Conservation (phyloP, 2,888 invertebrate species). For the Oxytorus armatus region DNA sequence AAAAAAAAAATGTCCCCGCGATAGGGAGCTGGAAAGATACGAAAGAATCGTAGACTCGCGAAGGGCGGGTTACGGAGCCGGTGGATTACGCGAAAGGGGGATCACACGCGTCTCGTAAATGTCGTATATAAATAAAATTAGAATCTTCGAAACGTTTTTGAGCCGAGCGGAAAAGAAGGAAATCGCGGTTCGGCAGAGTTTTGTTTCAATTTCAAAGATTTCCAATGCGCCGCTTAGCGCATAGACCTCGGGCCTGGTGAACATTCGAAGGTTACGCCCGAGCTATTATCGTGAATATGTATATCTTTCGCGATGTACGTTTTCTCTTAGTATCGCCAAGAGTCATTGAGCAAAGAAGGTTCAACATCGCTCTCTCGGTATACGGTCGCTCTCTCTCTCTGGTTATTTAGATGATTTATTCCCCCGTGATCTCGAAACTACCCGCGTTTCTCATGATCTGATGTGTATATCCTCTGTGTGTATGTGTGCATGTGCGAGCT, state of each 20-base stretch:
- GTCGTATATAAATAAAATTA: constrained; percentile 59
- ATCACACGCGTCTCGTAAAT: constrained; percentile 37
- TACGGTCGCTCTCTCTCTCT: constrained; percentile 20
- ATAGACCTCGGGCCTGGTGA: neutral
- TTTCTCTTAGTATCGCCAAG: constrained; percentile 13
- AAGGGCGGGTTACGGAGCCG: constrained; percentile 1
- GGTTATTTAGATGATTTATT: constrained; percentile 67
- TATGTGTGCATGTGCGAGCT: constrained; percentile 12
- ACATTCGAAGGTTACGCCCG: constrained; percentile 13
- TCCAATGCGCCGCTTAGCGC: neutral
- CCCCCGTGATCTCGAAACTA: constrained; percentile 55
- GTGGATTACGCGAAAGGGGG: constrained; percentile 29
- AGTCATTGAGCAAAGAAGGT: constrained; percentile 47
- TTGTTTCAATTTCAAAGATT: constrained; percentile 23
- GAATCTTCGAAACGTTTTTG: constrained; percentile 36
- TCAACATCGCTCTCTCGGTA: constrained; percentile 35
- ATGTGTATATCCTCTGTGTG: neutral
- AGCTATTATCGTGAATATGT: neutral
- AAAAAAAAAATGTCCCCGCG: constrained; percentile 1
- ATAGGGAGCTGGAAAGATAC: neutral
- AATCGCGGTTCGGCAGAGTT: constrained; percentile 21
- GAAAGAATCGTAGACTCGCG: neutral
- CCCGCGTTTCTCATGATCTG: constrained; percentile 25
- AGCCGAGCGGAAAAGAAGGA: constrained; percentile 10
- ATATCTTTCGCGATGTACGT: constrained; percentile 11